Conservation (phyloP, 2,888 invertebrate species). For the Amphipoea lucens region DNA sequence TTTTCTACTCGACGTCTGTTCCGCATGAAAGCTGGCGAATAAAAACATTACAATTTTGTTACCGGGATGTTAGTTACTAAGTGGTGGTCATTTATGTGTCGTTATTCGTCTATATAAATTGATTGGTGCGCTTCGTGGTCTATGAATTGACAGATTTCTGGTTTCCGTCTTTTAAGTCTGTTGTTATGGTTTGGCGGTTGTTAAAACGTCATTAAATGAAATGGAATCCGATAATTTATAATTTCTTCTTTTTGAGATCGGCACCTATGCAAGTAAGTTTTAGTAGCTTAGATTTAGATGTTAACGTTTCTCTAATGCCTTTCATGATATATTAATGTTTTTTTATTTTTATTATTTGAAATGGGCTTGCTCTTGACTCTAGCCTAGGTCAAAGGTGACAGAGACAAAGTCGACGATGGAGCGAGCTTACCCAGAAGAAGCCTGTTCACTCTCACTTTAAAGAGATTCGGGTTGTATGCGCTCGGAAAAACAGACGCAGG, state of each 20-base stretch:
- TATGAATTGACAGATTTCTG: slow-evolving; percentile 1
- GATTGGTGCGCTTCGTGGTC: slow-evolving; percentile 15
- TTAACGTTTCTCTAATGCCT: background rate
- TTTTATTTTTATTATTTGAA: too few species aligned
- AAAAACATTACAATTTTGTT: slow-evolving; percentile 46
- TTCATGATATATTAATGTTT: background rate
- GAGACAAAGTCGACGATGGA: too few species aligned
- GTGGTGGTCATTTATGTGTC: slow-evolving; percentile 9
- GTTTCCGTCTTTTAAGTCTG: background rate
- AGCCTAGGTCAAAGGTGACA: too few species aligned
- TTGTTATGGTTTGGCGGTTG: background rate
- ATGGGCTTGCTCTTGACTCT: too few species aligned
- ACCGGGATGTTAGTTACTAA: slow-evolving; percentile 14
- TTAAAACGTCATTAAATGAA: background rate
- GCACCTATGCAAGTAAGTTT: background rate
- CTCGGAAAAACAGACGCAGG: too few species aligned
- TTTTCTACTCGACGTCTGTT: slow-evolving; percentile 66
- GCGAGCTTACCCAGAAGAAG: too few species aligned
- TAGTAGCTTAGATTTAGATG: background rate
- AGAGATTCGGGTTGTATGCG: too few species aligned
- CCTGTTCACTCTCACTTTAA: too few species aligned
- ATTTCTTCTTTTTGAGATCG: background rate
- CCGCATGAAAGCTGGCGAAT: slow-evolving; percentile 63
- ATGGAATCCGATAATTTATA: background rate
- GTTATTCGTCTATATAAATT: background rate